phyloP scores from a whole-genome alignment of 2,797 vertebrate species.

The Cossypha heuglini region DNA sequence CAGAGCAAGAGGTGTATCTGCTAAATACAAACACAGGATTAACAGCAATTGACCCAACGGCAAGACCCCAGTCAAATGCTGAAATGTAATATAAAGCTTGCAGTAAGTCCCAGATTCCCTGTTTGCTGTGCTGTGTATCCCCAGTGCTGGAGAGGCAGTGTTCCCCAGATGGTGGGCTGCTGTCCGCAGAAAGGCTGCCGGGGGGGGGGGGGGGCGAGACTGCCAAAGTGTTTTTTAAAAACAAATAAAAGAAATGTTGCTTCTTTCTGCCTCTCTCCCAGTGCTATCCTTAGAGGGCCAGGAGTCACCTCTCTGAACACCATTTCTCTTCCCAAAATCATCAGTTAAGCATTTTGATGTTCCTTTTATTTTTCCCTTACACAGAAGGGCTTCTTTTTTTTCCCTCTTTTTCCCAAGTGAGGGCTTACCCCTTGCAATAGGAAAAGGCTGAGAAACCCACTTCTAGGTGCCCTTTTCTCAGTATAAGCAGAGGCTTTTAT shows the following conservation, averaged over 20 bases:
- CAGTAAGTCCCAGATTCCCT: neutral
- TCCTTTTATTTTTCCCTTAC: neutral
- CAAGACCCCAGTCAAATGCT: neutral
- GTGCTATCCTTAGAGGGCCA: neutral
- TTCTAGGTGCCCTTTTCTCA: neutral
- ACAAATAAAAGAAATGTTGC: neutral
- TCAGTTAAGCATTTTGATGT: neutral
- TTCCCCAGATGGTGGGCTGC: neutral
- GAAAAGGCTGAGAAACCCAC: neutral
- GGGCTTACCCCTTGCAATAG: neutral
- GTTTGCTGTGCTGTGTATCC: neutral
- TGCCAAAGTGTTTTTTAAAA: neutral
- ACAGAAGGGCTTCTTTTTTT: neutral
- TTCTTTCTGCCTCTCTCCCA: neutral
- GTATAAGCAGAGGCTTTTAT: neutral
- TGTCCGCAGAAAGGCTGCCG: neutral
- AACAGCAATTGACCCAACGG: neutral
- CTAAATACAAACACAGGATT: slow-evolving; percentile 17
- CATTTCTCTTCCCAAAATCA: neutral
- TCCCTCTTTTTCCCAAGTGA: neutral
- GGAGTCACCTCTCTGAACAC: neutral
- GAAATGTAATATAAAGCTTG: neutral
- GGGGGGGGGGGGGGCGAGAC: accelerated
- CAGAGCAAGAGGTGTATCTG: neutral
- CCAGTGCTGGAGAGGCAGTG: neutral